Evolutionary conservation across 2,113 vertebrate species (phyloP).

Genomic region (Spermophilus dauricus): DNA sequence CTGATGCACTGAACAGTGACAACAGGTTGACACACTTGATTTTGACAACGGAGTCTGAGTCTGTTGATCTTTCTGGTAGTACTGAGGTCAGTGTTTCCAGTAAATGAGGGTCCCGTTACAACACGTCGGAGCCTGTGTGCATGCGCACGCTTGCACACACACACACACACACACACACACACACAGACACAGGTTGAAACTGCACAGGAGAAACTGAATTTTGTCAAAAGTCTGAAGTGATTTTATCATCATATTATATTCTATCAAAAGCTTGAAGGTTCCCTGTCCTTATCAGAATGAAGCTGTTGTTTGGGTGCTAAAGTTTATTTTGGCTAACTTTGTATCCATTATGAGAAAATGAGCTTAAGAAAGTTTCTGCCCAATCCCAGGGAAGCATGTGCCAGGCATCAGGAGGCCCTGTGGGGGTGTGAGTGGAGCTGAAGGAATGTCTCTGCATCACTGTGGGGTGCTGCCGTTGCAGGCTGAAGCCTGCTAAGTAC

Average conservation of each 20-base stretch:
- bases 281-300: background rate
- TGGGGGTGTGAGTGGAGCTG: background rate
- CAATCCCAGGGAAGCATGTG: background rate
- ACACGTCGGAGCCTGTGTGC: background rate
- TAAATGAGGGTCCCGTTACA: background rate
- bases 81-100: background rate
- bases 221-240: constrained; percentile 19
- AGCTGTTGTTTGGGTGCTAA: background rate
- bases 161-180: background rate
- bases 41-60: background rate
- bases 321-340: constrained; percentile 36
- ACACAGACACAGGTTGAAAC: background rate
- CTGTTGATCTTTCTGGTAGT: background rate
- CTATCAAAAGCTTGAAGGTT: background rate
- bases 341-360: background rate
- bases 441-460: background rate
- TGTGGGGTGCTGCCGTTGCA: background rate
- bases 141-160: background rate
- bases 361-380: background rate
- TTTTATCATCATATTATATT: constrained; percentile 62
- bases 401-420: background rate
- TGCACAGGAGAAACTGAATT: constrained; percentile 19
- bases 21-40: background rate
- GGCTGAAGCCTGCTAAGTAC: background rate
- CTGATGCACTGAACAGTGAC: background rate